A percentile compares a stretch with the other conserved stretches of the same genome.
Conservation (phyloP, 2,797 vertebrate species). For the Tragelaphus eurycerus region DNA sequence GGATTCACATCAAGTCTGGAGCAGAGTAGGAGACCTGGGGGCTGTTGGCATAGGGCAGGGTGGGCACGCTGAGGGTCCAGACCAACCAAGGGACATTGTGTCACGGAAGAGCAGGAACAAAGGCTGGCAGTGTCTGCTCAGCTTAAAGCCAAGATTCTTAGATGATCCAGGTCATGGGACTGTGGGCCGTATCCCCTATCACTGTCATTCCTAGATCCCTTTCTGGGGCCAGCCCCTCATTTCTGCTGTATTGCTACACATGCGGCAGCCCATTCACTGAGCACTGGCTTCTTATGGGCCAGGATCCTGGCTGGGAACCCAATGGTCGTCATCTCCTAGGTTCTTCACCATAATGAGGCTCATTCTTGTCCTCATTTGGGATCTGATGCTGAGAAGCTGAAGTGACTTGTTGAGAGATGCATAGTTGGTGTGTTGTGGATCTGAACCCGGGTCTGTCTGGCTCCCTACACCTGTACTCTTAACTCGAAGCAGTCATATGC, state of each 20-base stretch:
- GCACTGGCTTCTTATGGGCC: background rate
- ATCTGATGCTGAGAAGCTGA: background rate
- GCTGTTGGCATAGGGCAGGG: background rate
- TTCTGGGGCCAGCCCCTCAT: background rate
- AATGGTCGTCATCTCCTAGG: background rate
- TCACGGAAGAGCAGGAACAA: background rate
- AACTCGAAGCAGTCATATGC: no score
- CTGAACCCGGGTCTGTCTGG: background rate
- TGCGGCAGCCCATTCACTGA: background rate
- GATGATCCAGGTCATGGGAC: background rate
- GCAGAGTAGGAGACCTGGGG: background rate
- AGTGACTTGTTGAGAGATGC: background rate
- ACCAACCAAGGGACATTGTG: background rate
- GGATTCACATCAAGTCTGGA: conserved; percentile 31
- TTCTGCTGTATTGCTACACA: background rate
- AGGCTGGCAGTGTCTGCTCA: background rate
- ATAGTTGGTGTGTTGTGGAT: background rate
- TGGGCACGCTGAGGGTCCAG: background rate
- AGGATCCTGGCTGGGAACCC: background rate
- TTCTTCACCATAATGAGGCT: background rate
- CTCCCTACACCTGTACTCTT: background rate
- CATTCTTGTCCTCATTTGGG: background rate
- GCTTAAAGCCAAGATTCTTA: background rate
- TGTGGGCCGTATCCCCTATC: background rate
- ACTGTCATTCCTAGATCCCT: background rate